Conservation (phyloP, 2,113 vertebrate genomes). For the Platichthys stellatus region DNA sequence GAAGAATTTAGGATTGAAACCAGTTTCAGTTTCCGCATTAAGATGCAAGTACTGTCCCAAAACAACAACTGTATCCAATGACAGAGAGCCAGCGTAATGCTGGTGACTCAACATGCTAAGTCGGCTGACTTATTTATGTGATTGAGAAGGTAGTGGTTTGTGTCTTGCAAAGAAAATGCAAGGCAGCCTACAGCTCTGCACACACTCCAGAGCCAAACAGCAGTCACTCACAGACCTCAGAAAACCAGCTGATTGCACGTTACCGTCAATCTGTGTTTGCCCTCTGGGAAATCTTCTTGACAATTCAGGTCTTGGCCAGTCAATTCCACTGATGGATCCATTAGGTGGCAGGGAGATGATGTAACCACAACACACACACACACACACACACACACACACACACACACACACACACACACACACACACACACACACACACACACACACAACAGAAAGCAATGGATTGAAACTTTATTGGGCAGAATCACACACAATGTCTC, state of each 20-base stretch:
- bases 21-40: neutral
- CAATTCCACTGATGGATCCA: constrained; percentile 34
- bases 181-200: too few species aligned
- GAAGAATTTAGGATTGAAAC: neutral
- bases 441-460: constrained; percentile 13
- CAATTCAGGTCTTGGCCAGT: constrained; percentile 27
- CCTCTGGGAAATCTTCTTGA: constrained; percentile 51
- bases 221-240: neutral
- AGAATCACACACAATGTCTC: constrained; percentile 6
- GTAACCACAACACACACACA: constrained; percentile 3
- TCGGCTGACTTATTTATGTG: neutral
- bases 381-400: constrained; percentile 6
- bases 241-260: constrained; percentile 4
- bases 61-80: neutral
- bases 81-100: neutral
- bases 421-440: constrained; percentile 1
- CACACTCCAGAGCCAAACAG: too few species aligned
- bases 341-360: constrained; percentile 30
- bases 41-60: neutral
- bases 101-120: neutral
- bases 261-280: constrained; percentile 21
- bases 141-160: neutral
- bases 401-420: constrained; percentile 6
- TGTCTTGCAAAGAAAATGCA: neutral
- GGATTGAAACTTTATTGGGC: constrained; percentile 9